These are phyloP conservation scores for Heptranchias perlo DNA, from an alignment of 2,113 vertebrate genomes.

Conservation along the genomic window DNA sequence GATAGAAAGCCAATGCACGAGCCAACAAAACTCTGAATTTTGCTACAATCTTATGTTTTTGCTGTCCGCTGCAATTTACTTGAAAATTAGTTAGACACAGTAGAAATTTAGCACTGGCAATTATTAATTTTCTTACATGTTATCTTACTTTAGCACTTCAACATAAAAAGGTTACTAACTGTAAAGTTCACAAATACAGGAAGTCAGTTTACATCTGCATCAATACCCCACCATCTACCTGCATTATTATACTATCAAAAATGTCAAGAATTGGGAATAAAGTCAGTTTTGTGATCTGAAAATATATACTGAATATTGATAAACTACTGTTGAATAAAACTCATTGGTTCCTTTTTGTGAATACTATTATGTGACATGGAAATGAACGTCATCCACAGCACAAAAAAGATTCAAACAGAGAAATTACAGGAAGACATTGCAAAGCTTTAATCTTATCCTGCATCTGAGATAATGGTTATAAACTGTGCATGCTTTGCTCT, in stretches of 20 bases:
- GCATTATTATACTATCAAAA: not conserved
- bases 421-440: not conserved
- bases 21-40: not conserved
- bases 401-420: not conserved
- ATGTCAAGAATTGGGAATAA: not conserved
- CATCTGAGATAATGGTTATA: not conserved
- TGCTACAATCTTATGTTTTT: not conserved
- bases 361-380: not conserved
- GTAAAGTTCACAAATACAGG: not conserved
- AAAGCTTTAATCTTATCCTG: not conserved
- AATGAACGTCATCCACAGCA: not conserved
- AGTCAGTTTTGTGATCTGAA: not conserved
- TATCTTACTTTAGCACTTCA: not conserved
- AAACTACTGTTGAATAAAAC: not conserved
- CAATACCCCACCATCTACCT: not conserved
- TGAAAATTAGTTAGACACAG: not conserved
- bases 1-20: not conserved
- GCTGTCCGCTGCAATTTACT: not conserved
- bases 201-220: not conserved
- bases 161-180: not conserved
- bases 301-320: not conserved
- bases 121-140: not conserved
- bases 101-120: not conserved
- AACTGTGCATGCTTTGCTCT: not conserved
- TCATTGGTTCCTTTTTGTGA: not conserved